Percentiles rank a stretch among this genome's conserved stretches.
Conservation (phyloP, 2,797 vertebrate genomes). For the Luscinia luscinia region DNA sequence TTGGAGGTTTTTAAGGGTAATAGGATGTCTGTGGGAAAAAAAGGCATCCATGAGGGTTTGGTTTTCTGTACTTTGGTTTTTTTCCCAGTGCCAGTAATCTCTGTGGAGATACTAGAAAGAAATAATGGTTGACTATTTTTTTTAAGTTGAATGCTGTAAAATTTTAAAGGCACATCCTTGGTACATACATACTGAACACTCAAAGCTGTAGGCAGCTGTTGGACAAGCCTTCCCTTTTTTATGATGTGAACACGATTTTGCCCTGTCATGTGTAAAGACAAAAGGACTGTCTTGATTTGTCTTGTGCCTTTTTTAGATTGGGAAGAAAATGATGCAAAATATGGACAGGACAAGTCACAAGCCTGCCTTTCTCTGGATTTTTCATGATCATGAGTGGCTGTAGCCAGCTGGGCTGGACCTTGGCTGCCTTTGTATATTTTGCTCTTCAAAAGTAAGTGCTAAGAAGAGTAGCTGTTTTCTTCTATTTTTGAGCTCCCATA, state of each 20-base stretch:
- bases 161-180: neutral
- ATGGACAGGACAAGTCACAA: neutral
- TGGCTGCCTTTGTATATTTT: neutral
- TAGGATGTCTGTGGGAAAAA: neutral
- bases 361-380: neutral
- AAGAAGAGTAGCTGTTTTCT: neutral
- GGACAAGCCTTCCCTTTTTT: neutral
- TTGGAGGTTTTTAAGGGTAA: constrained; percentile 40
- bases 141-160: neutral
- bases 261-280: neutral
- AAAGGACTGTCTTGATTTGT: neutral
- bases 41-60: neutral
- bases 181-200: neutral
- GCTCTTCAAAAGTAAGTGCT: neutral
- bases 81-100: neutral
- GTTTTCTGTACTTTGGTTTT: neutral
- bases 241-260: neutral
- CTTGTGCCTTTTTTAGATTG: neutral
- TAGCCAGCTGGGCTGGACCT: neutral
- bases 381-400: neutral
- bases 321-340: neutral
- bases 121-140: neutral
- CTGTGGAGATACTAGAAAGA: neutral
- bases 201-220: neutral
- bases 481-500: neutral